Evolutionary conservation across 2,888 invertebrate species (phyloP).

Genomic region (Acanthopleura granulata): DNA sequence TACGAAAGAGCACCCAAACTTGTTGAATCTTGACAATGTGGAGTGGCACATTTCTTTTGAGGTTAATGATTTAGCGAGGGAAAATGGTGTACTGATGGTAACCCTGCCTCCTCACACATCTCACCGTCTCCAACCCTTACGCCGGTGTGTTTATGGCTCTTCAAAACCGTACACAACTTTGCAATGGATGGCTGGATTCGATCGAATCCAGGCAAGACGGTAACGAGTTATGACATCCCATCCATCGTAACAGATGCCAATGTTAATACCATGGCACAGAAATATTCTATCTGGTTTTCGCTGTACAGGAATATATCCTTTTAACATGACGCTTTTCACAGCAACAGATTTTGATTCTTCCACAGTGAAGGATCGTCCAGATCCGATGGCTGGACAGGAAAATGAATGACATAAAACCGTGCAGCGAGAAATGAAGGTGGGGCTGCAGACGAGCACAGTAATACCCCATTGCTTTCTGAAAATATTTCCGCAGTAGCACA

Average conservation of each 20-base stretch:
- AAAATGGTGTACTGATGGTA: constrained; percentile 33
- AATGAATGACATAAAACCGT: background rate
- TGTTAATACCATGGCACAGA: constrained; percentile 22
- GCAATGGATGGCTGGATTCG: constrained; percentile 50
- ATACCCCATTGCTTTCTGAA: too few species aligned
- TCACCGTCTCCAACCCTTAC: constrained; percentile 30
- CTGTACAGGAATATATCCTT: constrained; percentile 30
- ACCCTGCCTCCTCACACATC: constrained; percentile 35
- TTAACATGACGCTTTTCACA: background rate
- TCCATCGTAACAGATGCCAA: constrained; percentile 30
- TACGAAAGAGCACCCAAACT: background rate
- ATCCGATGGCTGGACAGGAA: background rate
- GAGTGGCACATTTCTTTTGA: constrained; percentile 27
- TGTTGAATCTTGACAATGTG: constrained; percentile 24
- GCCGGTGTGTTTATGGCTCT: constrained; percentile 52
- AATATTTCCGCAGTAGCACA: too few species aligned
- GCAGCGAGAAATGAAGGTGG: too few species aligned
- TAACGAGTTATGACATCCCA: constrained; percentile 36
- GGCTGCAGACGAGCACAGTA: too few species aligned
- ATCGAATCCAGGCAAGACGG: constrained; percentile 27
- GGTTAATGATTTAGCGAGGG: constrained; percentile 24
- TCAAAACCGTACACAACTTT: constrained; percentile 56
- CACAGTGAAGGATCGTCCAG: constrained; percentile 11
- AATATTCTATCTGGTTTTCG: background rate
- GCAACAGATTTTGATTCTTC: constrained; percentile 9